Conservation (phyloP, 2,113 vertebrate species). For the Verasper variegatus region DNA sequence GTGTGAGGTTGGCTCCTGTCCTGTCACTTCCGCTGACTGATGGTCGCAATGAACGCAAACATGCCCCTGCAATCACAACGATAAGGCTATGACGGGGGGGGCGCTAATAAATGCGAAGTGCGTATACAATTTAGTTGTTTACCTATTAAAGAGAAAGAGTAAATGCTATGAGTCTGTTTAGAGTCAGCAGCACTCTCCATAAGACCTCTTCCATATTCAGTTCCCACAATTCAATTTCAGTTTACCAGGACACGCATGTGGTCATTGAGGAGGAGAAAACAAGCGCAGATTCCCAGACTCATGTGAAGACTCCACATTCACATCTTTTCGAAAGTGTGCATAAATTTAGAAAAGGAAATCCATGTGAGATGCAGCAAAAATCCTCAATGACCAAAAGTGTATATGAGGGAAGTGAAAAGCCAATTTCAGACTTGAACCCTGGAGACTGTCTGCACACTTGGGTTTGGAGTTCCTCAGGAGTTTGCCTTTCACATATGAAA, state of each 20-base stretch:
- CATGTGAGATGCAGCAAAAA: background rate
- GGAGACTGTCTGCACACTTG: no score
- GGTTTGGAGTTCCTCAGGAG: no score
- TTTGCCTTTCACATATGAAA: no score
- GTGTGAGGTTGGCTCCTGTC: conserved; percentile 32
- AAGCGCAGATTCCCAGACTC: background rate
- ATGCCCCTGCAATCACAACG: conserved; percentile 6
- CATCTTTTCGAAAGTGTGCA: background rate
- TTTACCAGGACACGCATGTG: background rate
- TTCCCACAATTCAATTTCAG: background rate
- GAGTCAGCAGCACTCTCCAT: background rate
- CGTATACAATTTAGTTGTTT: conserved; percentile 1
- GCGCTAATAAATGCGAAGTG: conserved; percentile 44
- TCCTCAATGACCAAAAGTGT: no score
- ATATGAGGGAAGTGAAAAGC: no score
- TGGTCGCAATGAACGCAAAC: conserved; percentile 44
- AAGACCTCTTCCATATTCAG: background rate
- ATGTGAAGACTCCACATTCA: background rate
- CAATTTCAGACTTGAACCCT: no score
- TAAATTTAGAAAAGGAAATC: background rate
- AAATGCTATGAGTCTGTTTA: no score
- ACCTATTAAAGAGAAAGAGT: no score
- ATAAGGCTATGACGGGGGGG: background rate
- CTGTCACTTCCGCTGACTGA: conserved; percentile 61
- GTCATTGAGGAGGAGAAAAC: background rate